These are phyloP conservation scores for Paragorgia papillata DNA, from an alignment of 92 coral and sea anemone species.

Conservation along the genomic window DNA sequence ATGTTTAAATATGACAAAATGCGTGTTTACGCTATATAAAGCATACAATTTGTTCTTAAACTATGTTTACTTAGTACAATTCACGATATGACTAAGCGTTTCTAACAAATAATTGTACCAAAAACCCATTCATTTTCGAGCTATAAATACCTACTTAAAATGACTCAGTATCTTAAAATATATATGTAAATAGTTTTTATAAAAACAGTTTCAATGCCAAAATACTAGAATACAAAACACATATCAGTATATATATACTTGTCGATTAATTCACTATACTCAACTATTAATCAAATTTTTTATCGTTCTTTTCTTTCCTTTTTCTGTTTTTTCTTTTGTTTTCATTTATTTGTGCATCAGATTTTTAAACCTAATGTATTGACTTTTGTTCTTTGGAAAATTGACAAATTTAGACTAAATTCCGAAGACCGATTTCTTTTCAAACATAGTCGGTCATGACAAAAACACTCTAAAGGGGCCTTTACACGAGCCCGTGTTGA, in stretches of 20 bases:
- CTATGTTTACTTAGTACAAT: neutral
- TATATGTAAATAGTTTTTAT: constrained; percentile 30
- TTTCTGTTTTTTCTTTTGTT: too few species aligned
- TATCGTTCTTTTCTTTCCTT: too few species aligned
- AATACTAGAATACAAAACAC: neutral
- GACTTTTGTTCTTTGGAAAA: neutral
- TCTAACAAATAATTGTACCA: neutral
- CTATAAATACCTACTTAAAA: constrained; percentile 32
- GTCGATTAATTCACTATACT: neutral
- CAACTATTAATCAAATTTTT: neutral
- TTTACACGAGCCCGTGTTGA: too few species aligned
- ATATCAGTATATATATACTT: neutral
- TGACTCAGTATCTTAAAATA: constrained; percentile 8
- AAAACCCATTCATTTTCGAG: neutral
- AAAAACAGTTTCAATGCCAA: neutral
- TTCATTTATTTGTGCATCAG: too few species aligned
- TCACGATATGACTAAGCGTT: neutral
- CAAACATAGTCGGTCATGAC: too few species aligned
- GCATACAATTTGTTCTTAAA: too few species aligned
- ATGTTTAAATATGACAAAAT: neutral
- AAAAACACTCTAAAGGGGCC: too few species aligned
- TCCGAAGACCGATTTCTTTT: too few species aligned
- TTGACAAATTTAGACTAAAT: too few species aligned
- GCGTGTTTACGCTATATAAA: too few species aligned
- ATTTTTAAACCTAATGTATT: too few species aligned